These are phyloP conservation scores for Cabera pusaria DNA, from an alignment of 2,888 invertebrate genomes.

Conservation along the genomic window DNA sequence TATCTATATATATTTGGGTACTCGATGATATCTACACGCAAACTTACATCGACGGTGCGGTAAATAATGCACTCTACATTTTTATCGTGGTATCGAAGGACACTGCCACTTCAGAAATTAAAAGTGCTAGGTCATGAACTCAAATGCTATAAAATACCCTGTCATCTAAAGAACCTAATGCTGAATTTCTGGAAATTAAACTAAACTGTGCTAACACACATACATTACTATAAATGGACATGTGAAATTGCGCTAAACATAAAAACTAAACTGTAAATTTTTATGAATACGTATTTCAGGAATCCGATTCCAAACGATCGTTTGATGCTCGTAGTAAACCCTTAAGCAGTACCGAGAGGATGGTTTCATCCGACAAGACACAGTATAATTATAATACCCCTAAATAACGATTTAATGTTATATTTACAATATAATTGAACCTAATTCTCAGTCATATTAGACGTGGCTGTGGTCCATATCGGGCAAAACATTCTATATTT, in stretches of 20 bases:
- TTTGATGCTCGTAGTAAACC: slow-evolving; percentile 31
- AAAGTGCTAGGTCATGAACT: no score
- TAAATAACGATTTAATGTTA: slow-evolving; percentile 49
- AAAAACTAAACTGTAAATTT: slow-evolving; percentile 24
- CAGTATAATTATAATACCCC: slow-evolving; percentile 42
- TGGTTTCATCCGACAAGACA: slow-evolving; percentile 47
- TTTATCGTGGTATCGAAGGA: slow-evolving; percentile 17
- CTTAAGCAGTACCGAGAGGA: slow-evolving; percentile 39
- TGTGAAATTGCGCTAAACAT: slow-evolving; percentile 17
- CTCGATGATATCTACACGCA: slow-evolving; percentile 38
- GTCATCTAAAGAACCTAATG: slow-evolving; percentile 50
- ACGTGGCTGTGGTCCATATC: slow-evolving; percentile 51
- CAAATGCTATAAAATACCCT: slow-evolving; percentile 61
- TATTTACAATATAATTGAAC: slow-evolving; percentile 74
- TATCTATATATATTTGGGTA: slow-evolving; percentile 60
- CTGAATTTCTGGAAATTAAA: slow-evolving; percentile 24
- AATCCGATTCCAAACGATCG: slow-evolving; percentile 30
- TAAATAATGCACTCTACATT: slow-evolving; percentile 6
- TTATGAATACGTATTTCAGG: slow-evolving; percentile 19
- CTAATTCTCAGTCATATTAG: slow-evolving; percentile 79
- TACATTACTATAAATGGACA: slow-evolving; percentile 15
- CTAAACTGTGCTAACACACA: slow-evolving; percentile 22
- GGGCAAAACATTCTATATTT: slow-evolving; percentile 28
- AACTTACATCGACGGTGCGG: slow-evolving; percentile 35
- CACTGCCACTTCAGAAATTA: slow-evolving; percentile 38